Evolutionary conservation across 2,888 invertebrate genomes (phyloP).

Genomic region (Ommatoiulus sabulosus): DNA sequence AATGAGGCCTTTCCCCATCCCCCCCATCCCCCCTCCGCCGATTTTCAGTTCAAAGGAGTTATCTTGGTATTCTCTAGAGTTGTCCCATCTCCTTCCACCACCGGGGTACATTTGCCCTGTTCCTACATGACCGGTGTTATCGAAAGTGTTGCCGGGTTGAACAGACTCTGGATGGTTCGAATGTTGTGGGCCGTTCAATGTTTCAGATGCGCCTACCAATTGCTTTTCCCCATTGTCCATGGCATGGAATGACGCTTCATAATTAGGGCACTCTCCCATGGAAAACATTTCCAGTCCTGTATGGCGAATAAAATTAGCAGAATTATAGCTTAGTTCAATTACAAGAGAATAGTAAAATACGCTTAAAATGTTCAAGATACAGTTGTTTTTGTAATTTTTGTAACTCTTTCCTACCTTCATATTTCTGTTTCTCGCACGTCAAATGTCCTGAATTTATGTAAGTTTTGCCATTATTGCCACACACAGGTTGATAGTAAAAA

Average conservation of each 20-base stretch:
- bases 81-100: background rate
- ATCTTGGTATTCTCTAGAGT: background rate
- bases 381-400: no score
- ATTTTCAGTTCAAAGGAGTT: background rate
- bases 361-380: no score
- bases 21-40: background rate
- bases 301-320: background rate
- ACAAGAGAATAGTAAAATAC: no score
- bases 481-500: slow-evolving; percentile 55
- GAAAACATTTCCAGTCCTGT: background rate
- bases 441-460: slow-evolving; percentile 55
- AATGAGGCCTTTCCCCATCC: background rate
- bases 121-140: background rate
- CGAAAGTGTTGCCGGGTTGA: background rate
- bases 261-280: background rate
- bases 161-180: background rate
- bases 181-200: background rate
- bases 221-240: background rate
- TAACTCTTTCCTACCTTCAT: no score
- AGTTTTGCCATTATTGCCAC: slow-evolving; percentile 54
- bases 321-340: no score
- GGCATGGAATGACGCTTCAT: background rate
- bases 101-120: background rate
- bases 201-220: background rate
- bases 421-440: slow-evolving; percentile 47